A percentile compares a stretch with the other conserved stretches of the same genome.
Conservation (phyloP, 2,113 vertebrate species). For the Chaenogobius annularis region DNA sequence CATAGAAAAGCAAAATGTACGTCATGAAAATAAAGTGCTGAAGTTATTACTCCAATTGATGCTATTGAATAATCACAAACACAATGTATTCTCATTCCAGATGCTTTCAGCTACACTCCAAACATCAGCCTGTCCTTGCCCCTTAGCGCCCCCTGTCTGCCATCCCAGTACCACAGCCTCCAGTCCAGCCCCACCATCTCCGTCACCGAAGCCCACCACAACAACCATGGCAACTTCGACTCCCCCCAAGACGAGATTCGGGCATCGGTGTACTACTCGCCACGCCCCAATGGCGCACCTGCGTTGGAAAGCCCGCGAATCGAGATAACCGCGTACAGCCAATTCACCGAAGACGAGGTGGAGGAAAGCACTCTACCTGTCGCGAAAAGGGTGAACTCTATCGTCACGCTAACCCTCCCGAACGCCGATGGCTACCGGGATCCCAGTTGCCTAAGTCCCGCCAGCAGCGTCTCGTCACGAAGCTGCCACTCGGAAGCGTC, state of each 20-base stretch:
- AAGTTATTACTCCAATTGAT: no score
- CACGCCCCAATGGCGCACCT: constrained; percentile 85
- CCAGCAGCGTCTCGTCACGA: constrained; percentile 94
- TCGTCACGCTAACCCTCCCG: constrained; percentile 89
- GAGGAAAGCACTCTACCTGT: constrained; percentile 81
- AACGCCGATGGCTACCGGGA: constrained; percentile 89
- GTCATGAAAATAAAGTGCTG: no score
- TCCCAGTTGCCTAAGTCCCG: constrained; percentile 92
- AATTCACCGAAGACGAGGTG: constrained; percentile 85
- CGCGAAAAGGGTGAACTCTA: constrained; percentile 81
- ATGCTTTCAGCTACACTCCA: constrained; percentile 87
- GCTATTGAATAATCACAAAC: constrained; percentile 19
- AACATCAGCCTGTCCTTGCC: constrained; percentile 83
- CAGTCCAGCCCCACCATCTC: constrained; percentile 84
- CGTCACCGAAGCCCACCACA: constrained; percentile 74
- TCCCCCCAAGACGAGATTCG: constrained; percentile 75
- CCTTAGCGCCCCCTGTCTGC: constrained; percentile 82
- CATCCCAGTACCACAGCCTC: constrained; percentile 86
- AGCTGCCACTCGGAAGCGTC: constrained; percentile 96
- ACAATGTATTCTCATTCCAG: constrained; percentile 76
- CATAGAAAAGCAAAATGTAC: no score
- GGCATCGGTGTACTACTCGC: constrained; percentile 74
- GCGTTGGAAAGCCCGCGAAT: constrained; percentile 94
- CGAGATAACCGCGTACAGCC: constrained; percentile 93
- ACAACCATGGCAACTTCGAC: constrained; percentile 68